Evolutionary conservation across 2,888 invertebrate species (phyloP).

Genomic region (Parnassius orleans): DNA sequence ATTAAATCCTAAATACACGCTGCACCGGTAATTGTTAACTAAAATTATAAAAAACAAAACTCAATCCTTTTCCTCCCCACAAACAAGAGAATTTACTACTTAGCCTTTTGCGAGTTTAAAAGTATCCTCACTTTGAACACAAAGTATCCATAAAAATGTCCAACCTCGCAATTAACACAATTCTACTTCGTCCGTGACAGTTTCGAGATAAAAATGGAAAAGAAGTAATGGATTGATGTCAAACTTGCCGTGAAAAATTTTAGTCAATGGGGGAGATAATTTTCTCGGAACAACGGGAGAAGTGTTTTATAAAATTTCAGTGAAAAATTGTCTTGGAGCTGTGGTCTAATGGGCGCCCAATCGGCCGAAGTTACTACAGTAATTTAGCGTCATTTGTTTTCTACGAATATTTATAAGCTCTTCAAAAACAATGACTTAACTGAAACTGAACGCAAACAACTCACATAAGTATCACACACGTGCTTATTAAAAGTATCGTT

Average conservation of each 20-base stretch:
- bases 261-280: slow-evolving; percentile 77
- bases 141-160: slow-evolving; percentile 56
- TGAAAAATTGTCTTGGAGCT: slow-evolving; percentile 60
- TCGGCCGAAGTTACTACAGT: slow-evolving; percentile 52
- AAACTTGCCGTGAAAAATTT: slow-evolving; percentile 77
- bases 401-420: slow-evolving; percentile 71
- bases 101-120: slow-evolving; percentile 43
- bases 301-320: slow-evolving; percentile 68
- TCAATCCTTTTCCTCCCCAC: slow-evolving; percentile 27
- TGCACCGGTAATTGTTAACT: too few relatives aligned
- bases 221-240: slow-evolving; percentile 75
- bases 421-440: slow-evolving; percentile 64
- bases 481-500: slow-evolving; percentile 36
- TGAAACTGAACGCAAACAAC: slow-evolving; percentile 50
- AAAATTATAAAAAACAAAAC: slow-evolving; percentile 6
- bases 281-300: slow-evolving; percentile 58
- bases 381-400: slow-evolving; percentile 67
- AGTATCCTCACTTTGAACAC: slow-evolving; percentile 43
- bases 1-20: too few relatives aligned
- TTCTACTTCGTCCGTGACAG: slow-evolving; percentile 62
- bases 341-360: slow-evolving; percentile 46
- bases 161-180: slow-evolving; percentile 68
- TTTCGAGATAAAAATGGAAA: slow-evolving; percentile 68
- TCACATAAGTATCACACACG: slow-evolving; percentile 47
- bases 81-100: slow-evolving; percentile 36